These are phyloP conservation scores for Zootermopsis nevadensis DNA, from an alignment of 2,888 invertebrate species.

Conservation along the genomic window DNA sequence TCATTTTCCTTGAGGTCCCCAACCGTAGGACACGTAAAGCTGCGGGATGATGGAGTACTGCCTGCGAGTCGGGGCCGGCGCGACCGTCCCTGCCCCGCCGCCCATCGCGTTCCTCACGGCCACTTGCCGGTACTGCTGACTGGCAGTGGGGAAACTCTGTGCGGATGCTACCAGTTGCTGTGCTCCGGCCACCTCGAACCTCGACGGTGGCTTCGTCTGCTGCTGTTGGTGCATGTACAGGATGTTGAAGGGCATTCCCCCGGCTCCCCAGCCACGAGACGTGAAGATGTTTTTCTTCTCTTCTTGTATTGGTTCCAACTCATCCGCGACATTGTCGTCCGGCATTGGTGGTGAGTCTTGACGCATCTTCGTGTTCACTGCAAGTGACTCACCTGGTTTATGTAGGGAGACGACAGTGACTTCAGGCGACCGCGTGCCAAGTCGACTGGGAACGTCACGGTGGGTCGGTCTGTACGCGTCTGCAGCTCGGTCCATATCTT, in stretches of 20 bases:
- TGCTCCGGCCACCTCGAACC: slow-evolving; percentile 1
- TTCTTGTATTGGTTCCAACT: neutral
- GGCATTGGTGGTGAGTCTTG: neutral
- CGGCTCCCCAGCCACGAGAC: slow-evolving; percentile 67
- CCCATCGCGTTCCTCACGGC: slow-evolving; percentile 48
- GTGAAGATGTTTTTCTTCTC: slow-evolving; percentile 63
- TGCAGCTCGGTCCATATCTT: neutral
- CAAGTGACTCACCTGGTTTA: neutral
- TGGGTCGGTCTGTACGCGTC: neutral
- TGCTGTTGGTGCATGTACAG: slow-evolving; percentile 63
- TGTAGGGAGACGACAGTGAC: neutral
- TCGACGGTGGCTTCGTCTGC: slow-evolving; percentile 16
- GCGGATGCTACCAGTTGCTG: neutral
- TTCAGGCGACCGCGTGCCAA: neutral
- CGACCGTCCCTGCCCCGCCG: slow-evolving; percentile 45
- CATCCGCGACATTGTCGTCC: neutral
- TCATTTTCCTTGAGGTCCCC: slow-evolving; percentile 66
- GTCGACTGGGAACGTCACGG: neutral
- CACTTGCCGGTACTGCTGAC: slow-evolving; percentile 48
- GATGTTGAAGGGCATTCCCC: slow-evolving; percentile 67
- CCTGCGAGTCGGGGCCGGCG: slow-evolving; percentile 51
- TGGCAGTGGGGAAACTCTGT: slow-evolving; percentile 30
- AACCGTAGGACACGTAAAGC: slow-evolving; percentile 67
- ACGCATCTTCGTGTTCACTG: too few species aligned
- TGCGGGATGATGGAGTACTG: slow-evolving; percentile 65